phyloP scores from a whole-genome alignment of 2,888 invertebrate species.

The Cosmia trapezina region DNA sequence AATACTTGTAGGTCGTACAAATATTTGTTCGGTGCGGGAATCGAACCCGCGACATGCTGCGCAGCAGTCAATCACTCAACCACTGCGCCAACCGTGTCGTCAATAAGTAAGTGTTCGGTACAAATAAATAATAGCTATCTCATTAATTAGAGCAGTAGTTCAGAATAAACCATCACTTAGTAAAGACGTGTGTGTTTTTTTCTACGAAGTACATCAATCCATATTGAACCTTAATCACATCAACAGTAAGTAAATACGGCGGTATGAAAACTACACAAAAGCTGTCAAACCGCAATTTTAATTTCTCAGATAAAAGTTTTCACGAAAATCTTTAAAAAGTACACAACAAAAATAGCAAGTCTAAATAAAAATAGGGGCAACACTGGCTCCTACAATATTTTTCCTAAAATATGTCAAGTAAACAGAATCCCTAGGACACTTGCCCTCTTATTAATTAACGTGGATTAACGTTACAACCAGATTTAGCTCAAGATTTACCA shows the following conservation, averaged over 20 bases:
- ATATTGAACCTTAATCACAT: too few species aligned
- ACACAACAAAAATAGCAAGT: background rate
- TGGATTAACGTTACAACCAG: conserved; percentile 3
- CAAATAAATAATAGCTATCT: too few species aligned
- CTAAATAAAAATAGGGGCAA: background rate
- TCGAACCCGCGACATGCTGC: too few species aligned
- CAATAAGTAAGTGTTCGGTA: too few species aligned
- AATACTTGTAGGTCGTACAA: too few species aligned
- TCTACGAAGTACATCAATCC: too few species aligned
- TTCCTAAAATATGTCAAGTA: background rate
- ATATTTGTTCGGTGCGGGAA: too few species aligned
- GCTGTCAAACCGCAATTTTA: background rate
- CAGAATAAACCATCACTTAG: too few species aligned
- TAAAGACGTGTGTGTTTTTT: too few species aligned
- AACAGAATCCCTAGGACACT: background rate
- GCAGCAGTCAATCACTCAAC: too few species aligned
- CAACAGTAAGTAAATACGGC: background rate
- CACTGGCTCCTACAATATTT: background rate
- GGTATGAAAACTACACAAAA: background rate
- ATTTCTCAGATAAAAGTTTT: background rate
- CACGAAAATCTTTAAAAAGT: background rate
- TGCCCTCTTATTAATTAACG: background rate
- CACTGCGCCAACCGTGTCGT: too few species aligned
- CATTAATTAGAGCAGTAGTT: too few species aligned
- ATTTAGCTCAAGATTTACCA: background rate